Percentiles rank a stretch among this genome's conserved stretches.
Evolutionary conservation across 2,113 vertebrate genomes (phyloP).

Genomic region (Spheniscus mendiculus): DNA sequence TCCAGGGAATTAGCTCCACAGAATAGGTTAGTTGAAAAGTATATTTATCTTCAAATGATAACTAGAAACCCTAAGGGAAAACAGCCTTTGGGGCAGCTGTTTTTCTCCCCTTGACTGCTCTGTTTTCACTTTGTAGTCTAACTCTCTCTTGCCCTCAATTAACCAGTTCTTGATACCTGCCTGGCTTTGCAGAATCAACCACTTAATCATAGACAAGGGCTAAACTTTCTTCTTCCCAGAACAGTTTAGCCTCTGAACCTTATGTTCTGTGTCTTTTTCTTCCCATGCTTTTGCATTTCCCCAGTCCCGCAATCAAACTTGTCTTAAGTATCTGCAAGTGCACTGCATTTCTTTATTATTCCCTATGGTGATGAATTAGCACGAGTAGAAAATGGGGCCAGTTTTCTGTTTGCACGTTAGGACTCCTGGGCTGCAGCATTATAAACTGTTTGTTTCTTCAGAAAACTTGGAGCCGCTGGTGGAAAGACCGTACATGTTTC

Average conservation of each 20-base stretch:
- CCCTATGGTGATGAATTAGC: neutral
- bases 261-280: neutral
- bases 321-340: neutral
- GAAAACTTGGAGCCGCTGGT: neutral
- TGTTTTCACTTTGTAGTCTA: constrained; percentile 9
- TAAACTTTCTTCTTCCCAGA: neutral
- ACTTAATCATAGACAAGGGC: constrained; percentile 23
- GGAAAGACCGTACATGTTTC: neutral
- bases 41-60: constrained; percentile 34
- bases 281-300: neutral
- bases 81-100: constrained; percentile 18
- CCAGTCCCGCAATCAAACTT: neutral
- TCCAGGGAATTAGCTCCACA: neutral
- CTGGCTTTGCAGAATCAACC: neutral
- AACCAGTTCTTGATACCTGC: constrained; percentile 44
- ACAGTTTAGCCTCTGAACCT: constrained; percentile 7
- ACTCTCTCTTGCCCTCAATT: constrained; percentile 41
- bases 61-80: constrained; percentile 18
- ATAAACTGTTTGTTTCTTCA: neutral
- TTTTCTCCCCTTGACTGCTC: constrained; percentile 16
- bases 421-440: neutral
- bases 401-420: neutral
- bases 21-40: neutral
- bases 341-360: neutral
- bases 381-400: neutral